A percentile compares a stretch with the other conserved stretches of the same genome.
These are phyloP conservation scores for Acanthosoma haemorrhoidale DNA, from an alignment of 2,888 invertebrate genomes.

Conservation along the genomic window DNA sequence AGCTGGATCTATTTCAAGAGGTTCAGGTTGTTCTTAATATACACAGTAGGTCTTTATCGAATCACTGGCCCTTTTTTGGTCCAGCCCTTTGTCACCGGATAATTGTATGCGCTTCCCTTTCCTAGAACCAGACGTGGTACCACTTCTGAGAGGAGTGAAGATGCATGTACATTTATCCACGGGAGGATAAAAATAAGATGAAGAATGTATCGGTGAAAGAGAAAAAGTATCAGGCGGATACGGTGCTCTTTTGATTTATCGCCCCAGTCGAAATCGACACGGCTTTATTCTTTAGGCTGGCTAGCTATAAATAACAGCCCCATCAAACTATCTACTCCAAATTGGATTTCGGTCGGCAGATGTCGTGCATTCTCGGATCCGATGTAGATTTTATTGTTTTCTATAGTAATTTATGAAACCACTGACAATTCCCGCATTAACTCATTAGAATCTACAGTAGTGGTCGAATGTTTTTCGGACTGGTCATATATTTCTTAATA, in stretches of 20 bases:
- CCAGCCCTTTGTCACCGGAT: too few species aligned
- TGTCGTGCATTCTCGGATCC: not conserved
- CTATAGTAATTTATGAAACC: too few species aligned
- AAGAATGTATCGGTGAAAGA: not conserved
- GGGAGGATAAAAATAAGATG: too few species aligned
- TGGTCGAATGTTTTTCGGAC: too few species aligned
- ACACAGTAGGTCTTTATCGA: not conserved
- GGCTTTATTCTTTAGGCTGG: not conserved
- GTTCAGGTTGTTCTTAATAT: constrained; percentile 10
- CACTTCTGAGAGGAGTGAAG: too few species aligned
- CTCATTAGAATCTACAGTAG: too few species aligned
- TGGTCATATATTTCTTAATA: too few species aligned
- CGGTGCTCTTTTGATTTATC: not conserved
- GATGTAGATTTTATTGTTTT: not conserved
- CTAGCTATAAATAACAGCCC: not conserved
- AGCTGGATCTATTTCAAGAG: not conserved
- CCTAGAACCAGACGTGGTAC: too few species aligned
- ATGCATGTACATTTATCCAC: too few species aligned
- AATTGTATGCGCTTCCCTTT: too few species aligned
- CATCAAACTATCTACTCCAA: not conserved
- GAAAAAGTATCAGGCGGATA: not conserved
- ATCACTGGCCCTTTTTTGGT: not conserved
- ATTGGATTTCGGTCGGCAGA: not conserved
- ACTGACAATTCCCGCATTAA: too few species aligned
- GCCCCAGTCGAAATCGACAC: not conserved